Conservation (phyloP, 1,140 invertebrate genomes). For the Drosophila oshimai region DNA sequence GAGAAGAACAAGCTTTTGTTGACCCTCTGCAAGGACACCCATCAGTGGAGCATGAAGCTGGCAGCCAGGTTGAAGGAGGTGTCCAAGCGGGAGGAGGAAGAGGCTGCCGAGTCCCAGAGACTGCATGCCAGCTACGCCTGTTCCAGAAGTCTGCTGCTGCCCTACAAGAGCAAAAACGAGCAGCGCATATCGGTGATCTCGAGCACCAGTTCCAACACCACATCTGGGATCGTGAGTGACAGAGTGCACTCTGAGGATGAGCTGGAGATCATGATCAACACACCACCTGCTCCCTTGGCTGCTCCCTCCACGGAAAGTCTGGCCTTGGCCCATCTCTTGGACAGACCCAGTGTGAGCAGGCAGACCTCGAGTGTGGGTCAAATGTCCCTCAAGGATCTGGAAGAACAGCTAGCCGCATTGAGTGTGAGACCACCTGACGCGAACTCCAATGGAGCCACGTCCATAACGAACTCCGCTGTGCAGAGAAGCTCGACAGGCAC, state of each 20-base stretch:
- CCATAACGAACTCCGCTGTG: background rate
- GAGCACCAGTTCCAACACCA: slow-evolving; percentile 95
- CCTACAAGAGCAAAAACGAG: slow-evolving; percentile 87
- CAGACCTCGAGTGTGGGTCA: slow-evolving; percentile 84
- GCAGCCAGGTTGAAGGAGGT: slow-evolving; percentile 91
- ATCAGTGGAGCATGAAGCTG: slow-evolving; percentile 97
- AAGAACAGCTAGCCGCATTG: slow-evolving; percentile 76
- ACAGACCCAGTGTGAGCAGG: slow-evolving; percentile 84
- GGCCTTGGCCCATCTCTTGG: slow-evolving; percentile 87
- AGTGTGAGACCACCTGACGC: slow-evolving; percentile 77
- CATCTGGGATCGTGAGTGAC: slow-evolving; percentile 97
- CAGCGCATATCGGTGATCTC: slow-evolving; percentile 96
- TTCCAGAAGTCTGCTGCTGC: slow-evolving; percentile 86
- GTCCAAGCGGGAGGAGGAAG: slow-evolving; percentile 89
- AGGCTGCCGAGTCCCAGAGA: slow-evolving; percentile 83
- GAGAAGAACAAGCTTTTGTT: slow-evolving; percentile 96
- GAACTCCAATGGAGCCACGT: slow-evolving; percentile 62
- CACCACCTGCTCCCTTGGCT: slow-evolving; percentile 84
- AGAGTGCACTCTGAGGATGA: slow-evolving; percentile 96
- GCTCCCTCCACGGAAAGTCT: slow-evolving; percentile 89
- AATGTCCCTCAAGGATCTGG: slow-evolving; percentile 82
- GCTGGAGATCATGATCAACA: slow-evolving; percentile 91
- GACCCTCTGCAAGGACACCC: slow-evolving; percentile 93
- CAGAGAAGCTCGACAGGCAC: slow-evolving; percentile 17
- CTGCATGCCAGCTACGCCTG: slow-evolving; percentile 86